Conservation (phyloP, 2,113 vertebrate genomes). For the Procavia capensis region DNA sequence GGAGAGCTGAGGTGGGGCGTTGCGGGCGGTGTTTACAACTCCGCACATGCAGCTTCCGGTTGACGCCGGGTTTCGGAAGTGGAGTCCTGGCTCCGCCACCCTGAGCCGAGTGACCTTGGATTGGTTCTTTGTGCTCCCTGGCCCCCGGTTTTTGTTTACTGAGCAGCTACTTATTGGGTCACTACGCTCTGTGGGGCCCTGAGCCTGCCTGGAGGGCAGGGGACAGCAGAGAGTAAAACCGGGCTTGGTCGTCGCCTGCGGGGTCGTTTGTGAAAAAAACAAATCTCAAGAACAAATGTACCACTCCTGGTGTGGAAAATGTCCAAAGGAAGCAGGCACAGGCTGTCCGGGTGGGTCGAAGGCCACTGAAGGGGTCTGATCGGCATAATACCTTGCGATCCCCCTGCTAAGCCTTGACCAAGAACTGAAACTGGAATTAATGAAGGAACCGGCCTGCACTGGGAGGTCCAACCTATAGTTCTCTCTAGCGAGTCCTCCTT, state of each 20-base stretch:
- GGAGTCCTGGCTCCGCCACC: not conserved
- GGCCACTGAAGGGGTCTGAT: not conserved
- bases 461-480: not conserved
- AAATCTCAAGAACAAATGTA: not conserved
- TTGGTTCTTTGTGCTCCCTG: not conserved
- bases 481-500: not conserved
- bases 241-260: not conserved
- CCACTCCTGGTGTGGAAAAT: not conserved
- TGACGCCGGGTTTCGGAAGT: not conserved
- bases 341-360: not conserved
- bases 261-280: too few species aligned
- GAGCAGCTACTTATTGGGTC: not conserved
- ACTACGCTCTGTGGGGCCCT: too few species aligned
- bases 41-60: conserved; percentile 81
- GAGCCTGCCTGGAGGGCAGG: too few species aligned
- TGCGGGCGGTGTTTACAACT: conserved; percentile 78
- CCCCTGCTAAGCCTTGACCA: not conserved
- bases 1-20: not conserved
- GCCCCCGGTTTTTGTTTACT: not conserved
- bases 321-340: not conserved
- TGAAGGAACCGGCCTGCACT: too few species aligned
- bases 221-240: not conserved
- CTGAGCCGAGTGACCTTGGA: not conserved
- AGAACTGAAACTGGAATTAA: not conserved
- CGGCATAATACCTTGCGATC: not conserved